Base-by-base conservation (phyloP, 2,797 vertebrate genomes). In the Oryzias dopingdopingensis region DNA sequence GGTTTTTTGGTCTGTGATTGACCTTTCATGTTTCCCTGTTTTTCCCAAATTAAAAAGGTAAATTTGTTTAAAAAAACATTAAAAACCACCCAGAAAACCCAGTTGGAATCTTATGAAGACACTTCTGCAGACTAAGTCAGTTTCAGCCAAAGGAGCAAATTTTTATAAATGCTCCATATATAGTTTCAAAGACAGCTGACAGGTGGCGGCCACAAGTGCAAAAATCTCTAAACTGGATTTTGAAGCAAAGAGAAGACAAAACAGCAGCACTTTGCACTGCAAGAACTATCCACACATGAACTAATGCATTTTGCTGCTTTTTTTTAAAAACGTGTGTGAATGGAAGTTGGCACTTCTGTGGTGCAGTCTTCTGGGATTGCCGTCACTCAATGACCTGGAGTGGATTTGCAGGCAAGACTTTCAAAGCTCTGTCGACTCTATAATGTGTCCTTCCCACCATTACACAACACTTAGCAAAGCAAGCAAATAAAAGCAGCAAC, bases 221-320 rank as follows among this genome's bases (percentile, higher is more conserved):
- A 23, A 40, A 67, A 52, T 46, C 54, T 76, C 13, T 6, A 7
- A n/a, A 41, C 50, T 49, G 41, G 66, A 67, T 47, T 42, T 56
- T 3, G 17, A 14, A 47, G 56, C 49, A 64, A 71, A 65, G 53
- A 58, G 64, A 62, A 67, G 23, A 66, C 62, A 69, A 52, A 64
- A 29, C 4, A 57, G 17, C 50, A 14, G 2, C 3, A 56, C 41
- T 0, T 24, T 12, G 52, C 58, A 53, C 76, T 52, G 62, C n/a
- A 55, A 77, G 71, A 65, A 52, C 65, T 37, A 55, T 59, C 24
- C 29, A 2, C 2, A 18, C 43, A 22, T 4, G 50, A 59, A 75
- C 80, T 79, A 83, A 77, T 62, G 67, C 72, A 49, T 60, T 62
- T 74, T 46, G 20, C 20, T 80, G 53, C 52, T 65, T 23, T 52